Conservation (phyloP, 2,888 invertebrate species). For the Incurvaria masculella region DNA sequence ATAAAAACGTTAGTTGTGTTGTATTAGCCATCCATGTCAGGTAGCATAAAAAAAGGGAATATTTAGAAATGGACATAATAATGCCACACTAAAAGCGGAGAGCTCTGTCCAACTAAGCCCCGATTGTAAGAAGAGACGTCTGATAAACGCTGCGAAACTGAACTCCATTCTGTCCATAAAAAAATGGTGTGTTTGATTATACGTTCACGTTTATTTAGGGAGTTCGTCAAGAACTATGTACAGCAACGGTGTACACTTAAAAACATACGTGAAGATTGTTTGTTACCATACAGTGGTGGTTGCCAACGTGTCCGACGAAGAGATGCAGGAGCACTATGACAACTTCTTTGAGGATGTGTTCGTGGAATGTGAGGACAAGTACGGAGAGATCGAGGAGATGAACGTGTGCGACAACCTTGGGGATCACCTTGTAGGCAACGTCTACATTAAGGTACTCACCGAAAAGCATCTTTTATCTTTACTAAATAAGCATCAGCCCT, state of each 20-base stretch:
- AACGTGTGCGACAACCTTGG: conserved; percentile 99
- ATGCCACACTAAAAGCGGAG: too few species aligned
- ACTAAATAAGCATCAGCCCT: too few species aligned
- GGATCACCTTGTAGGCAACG: conserved; percentile 98
- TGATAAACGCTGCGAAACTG: too few species aligned
- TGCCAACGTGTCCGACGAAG: conserved; percentile 93
- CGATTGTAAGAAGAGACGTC: too few species aligned
- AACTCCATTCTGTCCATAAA: too few species aligned
- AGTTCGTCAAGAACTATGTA: conserved; percentile 4
- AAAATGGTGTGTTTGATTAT: too few species aligned
- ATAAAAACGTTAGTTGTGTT: too few species aligned
- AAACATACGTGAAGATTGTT: conserved; percentile 12
- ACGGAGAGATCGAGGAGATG: conserved; percentile 99
- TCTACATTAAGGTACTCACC: conserved; percentile 96
- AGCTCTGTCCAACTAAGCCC: too few species aligned
- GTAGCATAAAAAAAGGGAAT: too few species aligned
- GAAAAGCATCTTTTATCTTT: too few species aligned
- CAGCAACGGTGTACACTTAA: conserved; percentile 9
- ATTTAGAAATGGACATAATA: too few species aligned
- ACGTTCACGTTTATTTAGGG: conserved; percentile 5
- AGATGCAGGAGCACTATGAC: conserved; percentile 99
- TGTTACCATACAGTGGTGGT: conserved; percentile 82
- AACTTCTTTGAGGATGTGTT: conserved; percentile 99
- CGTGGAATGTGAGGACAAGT: conserved; percentile 98
- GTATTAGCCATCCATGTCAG: too few species aligned